Evolutionary conservation across 2,113 vertebrate species (phyloP).

Genomic region (Lamprotornis superbus): DNA sequence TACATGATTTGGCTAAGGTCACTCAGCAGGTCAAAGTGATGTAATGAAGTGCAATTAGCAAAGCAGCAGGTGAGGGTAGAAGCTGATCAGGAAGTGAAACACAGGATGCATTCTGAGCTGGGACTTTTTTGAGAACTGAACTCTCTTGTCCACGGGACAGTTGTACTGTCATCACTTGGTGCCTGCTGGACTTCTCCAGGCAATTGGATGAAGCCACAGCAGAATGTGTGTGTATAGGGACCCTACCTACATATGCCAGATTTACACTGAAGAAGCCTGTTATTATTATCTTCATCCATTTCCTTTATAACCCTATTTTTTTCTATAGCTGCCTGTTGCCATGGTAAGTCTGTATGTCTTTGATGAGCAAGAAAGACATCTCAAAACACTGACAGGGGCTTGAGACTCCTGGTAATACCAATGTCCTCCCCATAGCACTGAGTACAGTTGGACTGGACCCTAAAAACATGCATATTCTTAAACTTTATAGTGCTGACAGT

Average conservation of each 20-base stretch:
- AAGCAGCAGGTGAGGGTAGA: not conserved
- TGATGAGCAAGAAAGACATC: not conserved
- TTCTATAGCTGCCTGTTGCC: not conserved
- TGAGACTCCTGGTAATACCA: not conserved
- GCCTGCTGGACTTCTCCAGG: not conserved
- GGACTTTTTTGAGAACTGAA: not conserved
- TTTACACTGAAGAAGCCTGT: not conserved
- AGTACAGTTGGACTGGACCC: not conserved
- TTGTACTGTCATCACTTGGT: not conserved
- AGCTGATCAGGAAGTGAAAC: not conserved
- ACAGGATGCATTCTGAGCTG: not conserved
- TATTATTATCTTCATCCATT: not conserved
- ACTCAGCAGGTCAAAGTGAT: not conserved
- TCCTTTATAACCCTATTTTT: not conserved
- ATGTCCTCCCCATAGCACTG: not conserved
- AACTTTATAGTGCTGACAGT: not conserved
- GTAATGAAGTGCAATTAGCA: not conserved
- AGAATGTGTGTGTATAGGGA: not conserved
- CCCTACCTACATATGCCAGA: not conserved
- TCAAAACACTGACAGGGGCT: not conserved
- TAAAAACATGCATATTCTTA: not conserved
- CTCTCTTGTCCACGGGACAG: accelerated
- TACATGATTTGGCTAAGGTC: not conserved
- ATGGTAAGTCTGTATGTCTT: not conserved
- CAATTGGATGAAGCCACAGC: not conserved